These are phyloP conservation scores for Anastrepha ludens DNA, from an alignment of 1,140 invertebrate species.

Conservation along the genomic window DNA sequence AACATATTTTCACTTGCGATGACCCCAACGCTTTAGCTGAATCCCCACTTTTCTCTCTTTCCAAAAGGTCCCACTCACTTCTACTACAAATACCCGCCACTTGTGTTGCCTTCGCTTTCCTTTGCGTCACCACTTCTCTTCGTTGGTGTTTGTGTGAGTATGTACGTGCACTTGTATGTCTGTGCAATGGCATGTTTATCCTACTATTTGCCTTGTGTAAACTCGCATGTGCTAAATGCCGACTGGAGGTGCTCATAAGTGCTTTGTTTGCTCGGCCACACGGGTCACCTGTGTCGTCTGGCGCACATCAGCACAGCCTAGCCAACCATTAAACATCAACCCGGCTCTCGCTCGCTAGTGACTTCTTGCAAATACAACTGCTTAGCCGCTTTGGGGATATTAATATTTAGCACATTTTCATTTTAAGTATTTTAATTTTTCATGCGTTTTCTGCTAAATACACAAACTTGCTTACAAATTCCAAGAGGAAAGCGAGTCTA, in stretches of 20 bases:
- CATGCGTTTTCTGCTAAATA: background rate
- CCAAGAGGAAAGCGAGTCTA: background rate
- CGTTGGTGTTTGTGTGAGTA: background rate
- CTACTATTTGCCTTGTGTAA: slow-evolving; percentile 37
- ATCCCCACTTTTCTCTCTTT: no score
- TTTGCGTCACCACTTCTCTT: background rate
- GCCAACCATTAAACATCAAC: background rate
- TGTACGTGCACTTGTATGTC: no score
- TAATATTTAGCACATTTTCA: slow-evolving; percentile 35
- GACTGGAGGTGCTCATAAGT: slow-evolving; percentile 42
- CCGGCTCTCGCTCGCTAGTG: background rate
- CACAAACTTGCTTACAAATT: background rate
- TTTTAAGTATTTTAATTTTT: slow-evolving; percentile 16
- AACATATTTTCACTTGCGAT: no score
- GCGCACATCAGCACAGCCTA: background rate
- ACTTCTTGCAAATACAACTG: background rate
- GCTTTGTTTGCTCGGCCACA: slow-evolving; percentile 12
- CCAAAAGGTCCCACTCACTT: no score
- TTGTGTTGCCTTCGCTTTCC: background rate
- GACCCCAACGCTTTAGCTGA: no score
- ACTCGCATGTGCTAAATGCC: slow-evolving; percentile 41
- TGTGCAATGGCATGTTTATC: background rate
- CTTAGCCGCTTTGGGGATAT: slow-evolving; percentile 41
- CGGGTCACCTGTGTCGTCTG: slow-evolving; percentile 27
- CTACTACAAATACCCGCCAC: no score